Percentiles rank a stretch among this genome's conserved stretches.
Evolutionary conservation across 2,113 vertebrate genomes (phyloP).

Genomic region (Callionymus lyra): DNA sequence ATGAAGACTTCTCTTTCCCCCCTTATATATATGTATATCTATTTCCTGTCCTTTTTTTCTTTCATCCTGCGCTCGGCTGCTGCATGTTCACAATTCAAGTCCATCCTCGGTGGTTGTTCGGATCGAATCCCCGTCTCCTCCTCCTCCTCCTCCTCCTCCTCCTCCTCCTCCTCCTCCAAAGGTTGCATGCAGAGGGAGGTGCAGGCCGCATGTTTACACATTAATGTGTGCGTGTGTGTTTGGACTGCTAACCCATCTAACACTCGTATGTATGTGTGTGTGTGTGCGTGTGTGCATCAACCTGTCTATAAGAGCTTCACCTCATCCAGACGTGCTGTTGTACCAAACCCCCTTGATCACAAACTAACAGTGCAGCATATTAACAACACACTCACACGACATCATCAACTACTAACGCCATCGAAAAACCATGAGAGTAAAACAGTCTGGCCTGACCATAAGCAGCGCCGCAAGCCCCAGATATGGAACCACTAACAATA

Average conservation of each 20-base stretch:
- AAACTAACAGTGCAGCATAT: constrained; percentile 50
- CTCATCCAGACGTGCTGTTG: constrained; percentile 49
- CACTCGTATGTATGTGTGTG: constrained; percentile 28
- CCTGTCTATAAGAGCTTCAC: constrained; percentile 38
- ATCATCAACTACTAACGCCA: constrained; percentile 41
- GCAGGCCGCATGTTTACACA: constrained; percentile 41
- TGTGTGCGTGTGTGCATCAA: constrained; percentile 22
- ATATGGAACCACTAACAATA: constrained; percentile 29
- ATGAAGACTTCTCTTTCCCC: constrained; percentile 29
- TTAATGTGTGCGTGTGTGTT: constrained; percentile 9
- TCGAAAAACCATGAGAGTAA: constrained; percentile 50
- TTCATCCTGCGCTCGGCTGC: constrained; percentile 34
- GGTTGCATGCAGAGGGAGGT: constrained; percentile 50
- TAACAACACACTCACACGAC: constrained; percentile 44
- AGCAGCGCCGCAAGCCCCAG: constrained; percentile 47
- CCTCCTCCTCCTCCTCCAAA: constrained; percentile 37
- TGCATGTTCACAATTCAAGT: constrained; percentile 35
- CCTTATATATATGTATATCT: constrained; percentile 11
- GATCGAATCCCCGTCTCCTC: constrained; percentile 42
- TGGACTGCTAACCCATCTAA: constrained; percentile 46
- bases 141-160: constrained; percentile 27
- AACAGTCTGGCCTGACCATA: constrained; percentile 55
- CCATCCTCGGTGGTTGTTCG: background rate
- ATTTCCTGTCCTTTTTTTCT: constrained; percentile 21
- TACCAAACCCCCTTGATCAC: constrained; percentile 42